Conservation (phyloP, 35 echinoderm and acorn worm species). For the Antedon bifida region DNA sequence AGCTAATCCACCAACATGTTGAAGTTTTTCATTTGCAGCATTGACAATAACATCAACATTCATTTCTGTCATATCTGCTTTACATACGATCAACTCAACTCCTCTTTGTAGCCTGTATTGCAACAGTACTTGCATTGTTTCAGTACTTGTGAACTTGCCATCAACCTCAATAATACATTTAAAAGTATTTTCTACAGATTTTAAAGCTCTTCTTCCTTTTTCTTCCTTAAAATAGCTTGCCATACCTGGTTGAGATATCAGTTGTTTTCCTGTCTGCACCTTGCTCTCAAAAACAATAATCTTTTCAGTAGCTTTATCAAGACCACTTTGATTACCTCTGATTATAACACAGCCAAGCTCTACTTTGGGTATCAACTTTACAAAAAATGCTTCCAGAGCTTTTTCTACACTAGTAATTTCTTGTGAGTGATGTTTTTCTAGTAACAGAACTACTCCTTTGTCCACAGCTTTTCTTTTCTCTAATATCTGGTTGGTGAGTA, state of each 20-base stretch:
- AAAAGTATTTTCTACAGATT: constrained; percentile 2
- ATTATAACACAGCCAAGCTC: constrained; percentile 3
- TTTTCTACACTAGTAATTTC: not conserved
- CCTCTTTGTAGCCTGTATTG: not conserved
- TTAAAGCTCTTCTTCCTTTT: constrained; percentile 20
- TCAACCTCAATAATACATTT: constrained; percentile 19
- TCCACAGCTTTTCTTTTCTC: not conserved
- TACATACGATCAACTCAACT: constrained; percentile 6
- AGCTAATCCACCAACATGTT: constrained; percentile 31
- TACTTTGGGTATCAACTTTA: not conserved
- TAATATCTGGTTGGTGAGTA: constrained; percentile 3
- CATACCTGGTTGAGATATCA: constrained; percentile 29
- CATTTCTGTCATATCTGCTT: constrained; percentile 32
- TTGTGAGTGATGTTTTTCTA: not conserved
- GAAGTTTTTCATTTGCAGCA: constrained; percentile 22
- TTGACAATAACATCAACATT: constrained; percentile 34
- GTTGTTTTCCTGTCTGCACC: constrained; percentile 4
- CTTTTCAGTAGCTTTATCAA: not conserved
- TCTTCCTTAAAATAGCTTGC: constrained; percentile 10
- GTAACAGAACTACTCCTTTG: not conserved
- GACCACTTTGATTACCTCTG: constrained; percentile 8
- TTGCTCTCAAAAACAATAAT: not conserved
- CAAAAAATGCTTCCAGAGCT: not conserved
- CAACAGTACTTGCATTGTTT: not conserved
- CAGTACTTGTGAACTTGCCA: too few species aligned